These are phyloP conservation scores for Amblyjoppa fuscipennis DNA, from an alignment of 2,888 invertebrate genomes.

Conservation along the genomic window DNA sequence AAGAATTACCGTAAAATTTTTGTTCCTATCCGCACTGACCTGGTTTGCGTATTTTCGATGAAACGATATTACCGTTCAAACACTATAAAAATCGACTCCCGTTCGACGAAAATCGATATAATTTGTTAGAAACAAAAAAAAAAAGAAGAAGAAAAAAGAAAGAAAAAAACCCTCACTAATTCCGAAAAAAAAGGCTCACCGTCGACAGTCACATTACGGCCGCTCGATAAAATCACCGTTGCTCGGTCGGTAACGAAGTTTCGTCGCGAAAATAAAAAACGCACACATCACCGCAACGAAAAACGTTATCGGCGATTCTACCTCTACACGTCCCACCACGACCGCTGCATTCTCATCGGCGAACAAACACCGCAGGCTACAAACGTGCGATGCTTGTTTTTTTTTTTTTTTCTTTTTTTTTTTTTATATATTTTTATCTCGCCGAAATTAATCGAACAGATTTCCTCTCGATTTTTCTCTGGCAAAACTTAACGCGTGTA, in stretches of 20 bases:
- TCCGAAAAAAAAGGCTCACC: background rate
- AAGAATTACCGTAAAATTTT: slow-evolving; percentile 41
- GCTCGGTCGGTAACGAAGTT: slow-evolving; percentile 39
- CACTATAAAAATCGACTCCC: slow-evolving; percentile 33
- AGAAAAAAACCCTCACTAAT: background rate
- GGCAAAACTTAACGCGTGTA: slow-evolving; percentile 12
- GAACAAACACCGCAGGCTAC: background rate
- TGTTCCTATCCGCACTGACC: slow-evolving; percentile 59
- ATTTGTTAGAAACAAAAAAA: background rate
- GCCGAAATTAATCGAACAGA: background rate
- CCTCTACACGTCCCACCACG: background rate
- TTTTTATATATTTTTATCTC: background rate
- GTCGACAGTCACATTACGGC: slow-evolving; percentile 21
- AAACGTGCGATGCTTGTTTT: slow-evolving; percentile 1
- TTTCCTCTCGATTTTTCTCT: slow-evolving; percentile 9
- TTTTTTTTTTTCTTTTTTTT: background rate
- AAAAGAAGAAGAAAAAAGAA: background rate
- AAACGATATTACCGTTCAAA: slow-evolving; percentile 52
- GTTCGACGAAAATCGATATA: slow-evolving; percentile 10
- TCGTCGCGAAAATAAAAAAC: slow-evolving; percentile 27
- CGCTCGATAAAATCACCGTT: slow-evolving; percentile 27
- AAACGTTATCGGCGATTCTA: slow-evolving; percentile 13
- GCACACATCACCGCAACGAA: slow-evolving; percentile 10
- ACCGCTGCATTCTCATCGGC: background rate
- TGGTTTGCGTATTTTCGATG: slow-evolving; percentile 61